These are phyloP conservation scores for Tragelaphus buxtoni DNA, from an alignment of 2,113 vertebrate genomes.

Conservation along the genomic window DNA sequence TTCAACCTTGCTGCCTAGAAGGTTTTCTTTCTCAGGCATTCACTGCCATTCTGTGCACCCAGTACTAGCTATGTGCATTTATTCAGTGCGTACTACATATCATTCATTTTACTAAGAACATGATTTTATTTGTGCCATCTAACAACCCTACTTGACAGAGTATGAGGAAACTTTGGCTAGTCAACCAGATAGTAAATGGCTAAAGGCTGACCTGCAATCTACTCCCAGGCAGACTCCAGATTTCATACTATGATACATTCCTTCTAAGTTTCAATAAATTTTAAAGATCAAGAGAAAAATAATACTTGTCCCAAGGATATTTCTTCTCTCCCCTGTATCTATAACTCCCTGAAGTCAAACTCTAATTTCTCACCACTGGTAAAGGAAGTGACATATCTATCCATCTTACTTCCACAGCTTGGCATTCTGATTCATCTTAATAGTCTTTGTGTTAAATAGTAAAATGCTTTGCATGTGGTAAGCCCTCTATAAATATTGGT, in stretches of 20 bases:
- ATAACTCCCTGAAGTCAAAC: not conserved
- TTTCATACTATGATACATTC: not conserved
- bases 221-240: not conserved
- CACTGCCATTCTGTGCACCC: not conserved
- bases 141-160: not conserved
- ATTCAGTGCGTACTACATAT: not conserved
- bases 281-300: conserved; percentile 21
- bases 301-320: not conserved
- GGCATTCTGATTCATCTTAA: not conserved
- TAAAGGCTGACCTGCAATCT: not conserved
- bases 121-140: not conserved
- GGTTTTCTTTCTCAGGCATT: not conserved
- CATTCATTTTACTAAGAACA: not conserved
- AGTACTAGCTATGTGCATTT: not conserved
- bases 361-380: not conserved
- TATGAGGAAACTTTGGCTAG: not conserved
- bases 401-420: not conserved
- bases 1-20: not conserved
- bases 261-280: not conserved
- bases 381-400: not conserved
- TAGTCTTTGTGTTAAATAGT: not conserved
- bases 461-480: not conserved
- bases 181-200: not conserved
- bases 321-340: not conserved
- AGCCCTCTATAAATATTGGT: not conserved